Base-by-base conservation (phyloP, 2,113 vertebrate genomes). In the Lophura nycthemera region DNA sequence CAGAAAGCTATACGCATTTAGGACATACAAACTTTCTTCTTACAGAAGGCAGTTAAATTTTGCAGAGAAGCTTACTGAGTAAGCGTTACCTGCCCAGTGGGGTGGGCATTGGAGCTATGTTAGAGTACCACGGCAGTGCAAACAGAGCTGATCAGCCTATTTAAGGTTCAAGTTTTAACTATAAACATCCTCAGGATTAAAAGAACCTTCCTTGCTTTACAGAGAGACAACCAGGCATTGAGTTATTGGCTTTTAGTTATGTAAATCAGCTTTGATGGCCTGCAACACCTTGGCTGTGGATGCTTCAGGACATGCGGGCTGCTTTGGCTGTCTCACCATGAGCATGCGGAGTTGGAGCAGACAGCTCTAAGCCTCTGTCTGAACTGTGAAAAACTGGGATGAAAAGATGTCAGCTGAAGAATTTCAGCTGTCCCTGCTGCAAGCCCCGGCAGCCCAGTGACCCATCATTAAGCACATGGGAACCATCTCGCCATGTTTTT, bases 401-500 rank as follows among this genome's bases (percentile, higher is more conserved):
- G 50, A 48, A 67, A 40, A 90, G n/a, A 18, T 19, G 13, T 65
- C 77, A 73, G 73, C 36, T 79, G 72, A 45, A 83, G 65, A 83
- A 11, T 42, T 61, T 38, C n/a, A 45, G 57, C 29, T 57, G 15
- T 83, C 14, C 38, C 27, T 43, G 10, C 14, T 47, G 50, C 89
- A 86, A 71, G 13, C 48, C 73, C 30, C 52, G 21, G 69, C 69
- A 69, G 48, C 54, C n/a, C 69, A 65, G 21, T 20, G 19, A 32
- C 19, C 14, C 0, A 0, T 24, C 11, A 4, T 34, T 8, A 25
- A 9, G 27, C 21, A 20, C 1, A 0, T 66, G 36, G 61, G 64
- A 69, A 6, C 22, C 40, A 54, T 29, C 52, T 75, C 42, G 8
- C 10, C 36, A 3, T 1, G 18, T 18, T 73, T 56, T 84, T 43